Evolutionary conservation across 2,888 invertebrate genomes (phyloP).

Genomic region (Drosophila mimetica): DNA sequence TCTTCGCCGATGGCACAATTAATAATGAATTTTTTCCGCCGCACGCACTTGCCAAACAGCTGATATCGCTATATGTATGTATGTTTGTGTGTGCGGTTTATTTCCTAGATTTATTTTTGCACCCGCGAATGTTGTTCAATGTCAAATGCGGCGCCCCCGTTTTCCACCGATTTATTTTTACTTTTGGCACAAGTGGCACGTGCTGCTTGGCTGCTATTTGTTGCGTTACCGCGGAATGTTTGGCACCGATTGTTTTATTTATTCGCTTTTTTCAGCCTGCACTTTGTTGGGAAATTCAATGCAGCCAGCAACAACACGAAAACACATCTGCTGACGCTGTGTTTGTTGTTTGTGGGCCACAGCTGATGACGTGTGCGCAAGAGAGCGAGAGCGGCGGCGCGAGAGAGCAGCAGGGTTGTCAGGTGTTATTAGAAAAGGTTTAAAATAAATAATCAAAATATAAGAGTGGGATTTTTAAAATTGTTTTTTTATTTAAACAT

Average conservation of each 20-base stretch:
- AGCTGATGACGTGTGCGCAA: constrained; percentile 73
- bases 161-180: constrained; percentile 29
- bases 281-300: constrained; percentile 34
- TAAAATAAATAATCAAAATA: not conserved
- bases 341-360: constrained; percentile 41
- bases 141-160: constrained; percentile 58
- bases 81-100: constrained; percentile 7
- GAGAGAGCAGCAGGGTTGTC: constrained; percentile 58
- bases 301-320: constrained; percentile 53
- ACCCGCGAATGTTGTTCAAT: constrained; percentile 69
- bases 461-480: not conserved
- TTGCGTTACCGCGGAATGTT: constrained; percentile 28
- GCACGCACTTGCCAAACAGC: constrained; percentile 62
- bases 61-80: constrained; percentile 49
- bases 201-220: constrained; percentile 49
- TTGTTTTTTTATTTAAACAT: not conserved
- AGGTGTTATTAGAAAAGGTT: not conserved
- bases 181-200: constrained; percentile 49
- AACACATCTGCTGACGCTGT: constrained; percentile 40
- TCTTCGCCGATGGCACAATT: constrained; percentile 41
- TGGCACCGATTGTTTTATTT: constrained; percentile 15
- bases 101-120: constrained; percentile 72
- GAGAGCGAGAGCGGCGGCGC: constrained; percentile 61
- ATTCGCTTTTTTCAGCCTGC: constrained; percentile 30
- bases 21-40: constrained; percentile 48